These are phyloP conservation scores for Kuschelorhynchus macadamiae DNA, from an alignment of 2,888 invertebrate species.

Conservation along the genomic window DNA sequence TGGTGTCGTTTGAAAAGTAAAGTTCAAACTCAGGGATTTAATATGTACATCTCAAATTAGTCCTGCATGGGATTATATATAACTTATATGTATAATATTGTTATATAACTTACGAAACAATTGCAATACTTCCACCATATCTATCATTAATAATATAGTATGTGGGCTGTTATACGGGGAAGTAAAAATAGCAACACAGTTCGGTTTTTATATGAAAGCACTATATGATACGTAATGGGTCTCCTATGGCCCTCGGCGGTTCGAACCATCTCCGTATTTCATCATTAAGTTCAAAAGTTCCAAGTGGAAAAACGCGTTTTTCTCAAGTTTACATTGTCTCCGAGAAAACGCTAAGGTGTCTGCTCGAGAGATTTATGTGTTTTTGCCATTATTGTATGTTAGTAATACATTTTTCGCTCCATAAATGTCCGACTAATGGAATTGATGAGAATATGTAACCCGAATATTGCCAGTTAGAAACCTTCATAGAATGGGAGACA, in stretches of 20 bases:
- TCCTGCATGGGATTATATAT: no score
- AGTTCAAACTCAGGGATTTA: no score
- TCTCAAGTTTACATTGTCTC: slow-evolving; percentile 33
- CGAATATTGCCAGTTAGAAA: neutral
- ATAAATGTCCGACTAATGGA: slow-evolving; percentile 24
- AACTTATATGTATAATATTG: no score
- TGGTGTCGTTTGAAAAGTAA: no score
- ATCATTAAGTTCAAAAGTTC: slow-evolving; percentile 49
- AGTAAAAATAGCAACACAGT: no score
- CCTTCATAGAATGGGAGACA: neutral
- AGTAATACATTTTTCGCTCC: slow-evolving; percentile 25
- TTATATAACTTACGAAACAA: no score
- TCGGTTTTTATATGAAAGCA: no score
- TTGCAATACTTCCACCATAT: no score
- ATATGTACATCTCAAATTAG: no score
- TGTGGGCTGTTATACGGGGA: no score
- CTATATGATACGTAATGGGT: slow-evolving; percentile 30
- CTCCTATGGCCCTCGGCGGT: slow-evolving; percentile 28
- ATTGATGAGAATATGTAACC: slow-evolving; percentile 16
- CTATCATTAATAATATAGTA: no score
- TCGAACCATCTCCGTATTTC: slow-evolving; percentile 38
- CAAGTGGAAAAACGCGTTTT: slow-evolving; percentile 48
- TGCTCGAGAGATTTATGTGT: slow-evolving; percentile 20
- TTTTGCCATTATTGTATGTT: slow-evolving; percentile 34
- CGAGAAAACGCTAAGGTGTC: slow-evolving; percentile 5